Evolutionary conservation across 2,113 vertebrate species (phyloP), one percentile per base, ranked within the genome.

Genomic region (Muscicapa adusta): DNA sequence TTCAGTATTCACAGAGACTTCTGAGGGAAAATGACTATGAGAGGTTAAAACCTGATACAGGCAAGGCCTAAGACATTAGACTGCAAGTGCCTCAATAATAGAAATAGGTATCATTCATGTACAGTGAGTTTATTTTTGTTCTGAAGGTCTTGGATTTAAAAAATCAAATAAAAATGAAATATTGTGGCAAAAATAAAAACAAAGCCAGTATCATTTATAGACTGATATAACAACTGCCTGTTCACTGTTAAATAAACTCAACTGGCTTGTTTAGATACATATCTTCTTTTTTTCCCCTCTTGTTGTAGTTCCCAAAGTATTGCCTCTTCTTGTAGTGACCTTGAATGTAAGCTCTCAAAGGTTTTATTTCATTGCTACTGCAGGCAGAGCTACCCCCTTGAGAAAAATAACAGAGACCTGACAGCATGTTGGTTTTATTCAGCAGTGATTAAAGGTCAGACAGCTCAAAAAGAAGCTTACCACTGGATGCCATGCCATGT

Each of bases 371-470:
- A 42, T 75, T 81, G 84, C 65, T 79, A 72, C 89, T 94, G 77
- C 14, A 47, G 86, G 77, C 72, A 63, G 28, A 73, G 60, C 53
- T 53, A 38, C 53, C 29, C 70, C 74, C 73, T 70, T 65, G 88
- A 91, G 94, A 95, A 95, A 90, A 66, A 18, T 51, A 86, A 75
- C 18, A 66, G 29, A 68, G 73, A 67, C 85, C 77, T 86, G 93
- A 89, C 74, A 89, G 82, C 18, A 31, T 78, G 58, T 42, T 94
- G 61, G 74, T 88, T 95, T 79, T 79, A 92, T 91, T 89, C 70
- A 86, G 19, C 70, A 74, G 85, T 90, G 67, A 79, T 89, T 94
- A 96, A 95, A 97, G 92, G 83, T 92, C 97, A 91, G 71, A 45
- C 65, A 80, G 93, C 88, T 70, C 88, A 65, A 48, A 66, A 53